These are phyloP conservation scores for Dynastes hyllus DNA, from an alignment of 2,888 invertebrate species.

Conservation along the genomic window DNA sequence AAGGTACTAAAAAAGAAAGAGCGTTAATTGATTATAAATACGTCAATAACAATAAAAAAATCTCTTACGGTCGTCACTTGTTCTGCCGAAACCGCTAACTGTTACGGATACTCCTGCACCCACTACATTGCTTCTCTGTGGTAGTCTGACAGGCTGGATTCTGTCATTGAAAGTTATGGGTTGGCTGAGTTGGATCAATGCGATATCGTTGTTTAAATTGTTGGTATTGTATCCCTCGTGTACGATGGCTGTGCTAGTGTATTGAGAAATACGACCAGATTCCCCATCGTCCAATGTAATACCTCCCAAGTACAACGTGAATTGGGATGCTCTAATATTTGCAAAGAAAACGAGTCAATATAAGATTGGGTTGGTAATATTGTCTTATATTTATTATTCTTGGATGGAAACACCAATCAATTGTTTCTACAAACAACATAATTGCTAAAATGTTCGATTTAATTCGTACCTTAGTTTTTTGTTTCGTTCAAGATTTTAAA, in stretches of 20 bases:
- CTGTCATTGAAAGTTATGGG: constrained; percentile 50
- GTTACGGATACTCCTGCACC: constrained; percentile 50
- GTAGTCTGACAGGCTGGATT: constrained; percentile 52
- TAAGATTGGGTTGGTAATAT: too few relatives aligned
- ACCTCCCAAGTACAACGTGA: constrained; percentile 42
- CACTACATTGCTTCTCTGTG: constrained; percentile 53
- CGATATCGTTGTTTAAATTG: constrained; percentile 53
- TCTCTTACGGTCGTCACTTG: constrained; percentile 49
- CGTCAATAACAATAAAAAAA: neutral
- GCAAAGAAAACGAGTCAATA: neutral
- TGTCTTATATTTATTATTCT: too few relatives aligned
- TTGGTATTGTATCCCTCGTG: constrained; percentile 43
- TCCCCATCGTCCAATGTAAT: constrained; percentile 23
- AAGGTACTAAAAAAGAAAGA: constrained; percentile 17
- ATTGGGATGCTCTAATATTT: constrained; percentile 23
- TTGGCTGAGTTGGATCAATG: constrained; percentile 49
- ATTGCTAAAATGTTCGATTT: too few relatives aligned
- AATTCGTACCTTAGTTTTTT: too few relatives aligned
- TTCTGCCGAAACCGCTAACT: constrained; percentile 60
- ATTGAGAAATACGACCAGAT: constrained; percentile 27
- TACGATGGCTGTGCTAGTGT: constrained; percentile 44
- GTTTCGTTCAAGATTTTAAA: too few relatives aligned
- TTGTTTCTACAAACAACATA: too few relatives aligned
- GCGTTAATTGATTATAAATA: neutral
- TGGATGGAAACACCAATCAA: too few relatives aligned